Evolutionary conservation across 2,797 vertebrate genomes (phyloP), one percentile per base, ranked within the genome.

Genomic region (Artibeus lituratus): DNA sequence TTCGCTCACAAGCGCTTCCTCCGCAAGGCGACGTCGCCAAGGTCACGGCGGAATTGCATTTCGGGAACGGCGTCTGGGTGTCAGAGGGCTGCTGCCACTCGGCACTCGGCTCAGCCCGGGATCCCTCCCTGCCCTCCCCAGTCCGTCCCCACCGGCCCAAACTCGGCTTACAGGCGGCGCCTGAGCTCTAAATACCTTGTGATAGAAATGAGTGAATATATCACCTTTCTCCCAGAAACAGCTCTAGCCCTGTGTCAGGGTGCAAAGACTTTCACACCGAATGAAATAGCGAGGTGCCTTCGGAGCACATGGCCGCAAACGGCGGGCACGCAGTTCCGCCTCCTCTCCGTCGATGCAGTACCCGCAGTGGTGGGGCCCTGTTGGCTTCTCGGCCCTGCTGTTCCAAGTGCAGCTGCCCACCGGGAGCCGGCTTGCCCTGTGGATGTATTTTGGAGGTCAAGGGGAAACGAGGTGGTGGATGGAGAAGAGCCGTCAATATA

Each of bases 291-390:
- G 26, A 29, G 21, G 1, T 0, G 2, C 16, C 32, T n/a, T 16
- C 3, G 2, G 8, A 4, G 42, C 18, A 10, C 15, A 3, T 12
- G 7, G 3, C 4, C 2, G 24, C 22, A 21, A 16, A 5, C 0
- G 7, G 7, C 16, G 24, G 15, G 18, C 9, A 0, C 7, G 57
- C 11, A 22, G 39, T 49, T 49, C 7, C 35, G 7, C 12, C 59
- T 26, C 14, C 0, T 18, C 22, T 11, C 9, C 51, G 77, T 26
- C 21, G 14, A 19, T 3, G 8, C 5, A 14, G 26, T 10, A 1
- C 2, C 29, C 1, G 32, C 18, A 24, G 42, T 3, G 16, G 62
- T 0, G 10, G 51, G 44, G 5, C 19, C 4, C 21, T 12, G 10
- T 4, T 35, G n/a, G n/a, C 7, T 59, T 59, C 67, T 35, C 39